These are phyloP conservation scores for Quiscalus mexicanus DNA, from an alignment of 2,113 vertebrate species.

Conservation along the genomic window DNA sequence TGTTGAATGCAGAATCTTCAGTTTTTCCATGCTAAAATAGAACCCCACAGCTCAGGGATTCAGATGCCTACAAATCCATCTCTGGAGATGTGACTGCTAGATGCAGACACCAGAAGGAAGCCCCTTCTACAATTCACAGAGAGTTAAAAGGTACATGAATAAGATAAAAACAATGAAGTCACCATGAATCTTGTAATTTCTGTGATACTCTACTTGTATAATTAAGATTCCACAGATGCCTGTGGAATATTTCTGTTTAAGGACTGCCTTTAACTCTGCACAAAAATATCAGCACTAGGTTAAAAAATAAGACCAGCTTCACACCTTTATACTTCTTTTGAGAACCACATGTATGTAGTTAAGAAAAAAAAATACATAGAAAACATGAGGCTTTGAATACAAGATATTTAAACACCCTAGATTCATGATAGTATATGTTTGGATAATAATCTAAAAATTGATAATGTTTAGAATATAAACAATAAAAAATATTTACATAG, in stretches of 20 bases:
- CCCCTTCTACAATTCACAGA: neutral
- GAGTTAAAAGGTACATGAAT: neutral
- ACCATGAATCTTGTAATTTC: neutral
- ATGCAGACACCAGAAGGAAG: fast-evolving
- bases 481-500: neutral
- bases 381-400: neutral
- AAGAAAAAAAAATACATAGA: neutral
- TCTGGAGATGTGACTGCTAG: neutral
- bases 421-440: neutral
- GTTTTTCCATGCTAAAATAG: neutral
- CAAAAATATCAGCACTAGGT: neutral
- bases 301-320: neutral
- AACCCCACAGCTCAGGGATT: neutral
- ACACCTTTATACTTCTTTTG: neutral
- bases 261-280: neutral
- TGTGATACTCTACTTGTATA: neutral
- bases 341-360: neutral
- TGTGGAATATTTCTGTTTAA: neutral
- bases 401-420: neutral
- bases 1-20: neutral
- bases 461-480: neutral
- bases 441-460: neutral
- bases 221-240: neutral
- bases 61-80: neutral
- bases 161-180: neutral